A percentile compares a stretch with the other conserved stretches of the same genome.
phyloP scores from a whole-genome alignment of 2,888 invertebrate genomes.

The Napeogenes sylphis region DNA sequence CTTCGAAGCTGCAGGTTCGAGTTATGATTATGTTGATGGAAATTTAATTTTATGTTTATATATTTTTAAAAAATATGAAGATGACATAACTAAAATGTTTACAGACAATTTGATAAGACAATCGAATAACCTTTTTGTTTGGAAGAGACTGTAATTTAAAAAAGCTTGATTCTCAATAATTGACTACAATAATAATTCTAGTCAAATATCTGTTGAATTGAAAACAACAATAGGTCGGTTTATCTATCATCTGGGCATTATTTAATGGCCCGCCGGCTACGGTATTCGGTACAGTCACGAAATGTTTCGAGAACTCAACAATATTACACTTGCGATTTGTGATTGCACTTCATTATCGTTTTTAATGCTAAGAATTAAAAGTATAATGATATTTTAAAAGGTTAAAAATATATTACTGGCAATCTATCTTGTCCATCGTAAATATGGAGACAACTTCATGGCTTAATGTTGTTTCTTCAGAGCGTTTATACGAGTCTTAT shows the following conservation, averaged over 20 bases:
- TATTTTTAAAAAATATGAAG: too few species aligned
- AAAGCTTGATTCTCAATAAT: neutral
- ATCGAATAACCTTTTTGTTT: too few species aligned
- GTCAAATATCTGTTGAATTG: neutral
- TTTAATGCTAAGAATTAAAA: neutral
- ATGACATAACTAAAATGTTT: too few species aligned
- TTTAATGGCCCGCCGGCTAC: slow-evolving; percentile 25
- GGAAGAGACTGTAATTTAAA: neutral
- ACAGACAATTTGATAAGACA: too few species aligned
- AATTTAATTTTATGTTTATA: too few species aligned
- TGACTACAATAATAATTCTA: slow-evolving; percentile 1
- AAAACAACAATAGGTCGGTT: slow-evolving; percentile 27
- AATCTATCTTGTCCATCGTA: too few species aligned
- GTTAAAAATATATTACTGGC: too few species aligned
- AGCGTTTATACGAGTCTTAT: too few species aligned
- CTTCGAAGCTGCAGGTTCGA: too few species aligned
- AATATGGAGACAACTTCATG: too few species aligned
- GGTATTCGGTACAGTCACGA: slow-evolving; percentile 38
- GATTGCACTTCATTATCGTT: neutral
- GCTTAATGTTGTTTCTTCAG: too few species aligned
- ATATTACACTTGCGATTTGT: slow-evolving; percentile 16
- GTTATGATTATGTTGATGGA: too few species aligned
- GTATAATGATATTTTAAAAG: neutral
- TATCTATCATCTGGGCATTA: slow-evolving; percentile 27
- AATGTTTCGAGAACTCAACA: slow-evolving; percentile 22